Conservation (phyloP, 2,797 vertebrate genomes). For the Euphonia xanthogaster region DNA sequence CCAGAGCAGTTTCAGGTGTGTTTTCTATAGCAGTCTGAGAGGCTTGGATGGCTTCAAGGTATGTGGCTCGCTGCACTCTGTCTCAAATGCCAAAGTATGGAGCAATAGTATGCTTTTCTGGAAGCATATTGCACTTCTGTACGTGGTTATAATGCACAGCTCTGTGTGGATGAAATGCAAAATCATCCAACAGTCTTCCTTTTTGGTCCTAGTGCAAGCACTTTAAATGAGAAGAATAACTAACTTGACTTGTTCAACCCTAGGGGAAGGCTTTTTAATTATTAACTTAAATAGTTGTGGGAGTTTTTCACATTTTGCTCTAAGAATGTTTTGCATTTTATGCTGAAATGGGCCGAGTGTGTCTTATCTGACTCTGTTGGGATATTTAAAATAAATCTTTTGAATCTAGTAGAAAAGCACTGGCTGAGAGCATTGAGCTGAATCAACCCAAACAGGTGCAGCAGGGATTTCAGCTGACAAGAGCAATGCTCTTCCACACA, state of each 20-base stretch:
- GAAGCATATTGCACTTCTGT: background rate
- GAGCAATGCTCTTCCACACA: background rate
- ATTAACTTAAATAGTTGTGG: constrained; percentile 58
- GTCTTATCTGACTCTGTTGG: background rate
- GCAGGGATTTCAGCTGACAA: background rate
- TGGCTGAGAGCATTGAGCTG: background rate
- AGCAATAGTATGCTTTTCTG: background rate
- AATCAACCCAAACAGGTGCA: background rate
- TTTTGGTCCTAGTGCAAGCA: background rate
- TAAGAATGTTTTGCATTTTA: constrained; percentile 25
- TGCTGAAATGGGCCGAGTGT: background rate
- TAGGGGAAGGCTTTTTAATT: constrained; percentile 59
- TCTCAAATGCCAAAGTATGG: background rate
- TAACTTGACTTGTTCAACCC: constrained; percentile 60
- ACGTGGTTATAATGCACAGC: background rate
- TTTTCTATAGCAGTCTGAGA: background rate
- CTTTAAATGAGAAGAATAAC: constrained; percentile 22
- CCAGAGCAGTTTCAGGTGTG: background rate
- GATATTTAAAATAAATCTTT: background rate
- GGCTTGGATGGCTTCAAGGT: background rate
- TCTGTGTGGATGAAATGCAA: background rate
- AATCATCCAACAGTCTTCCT: background rate
- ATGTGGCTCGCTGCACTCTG: background rate
- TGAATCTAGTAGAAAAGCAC: background rate
- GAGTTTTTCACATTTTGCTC: background rate